Evolutionary conservation across 1,140 invertebrate species (phyloP).

Genomic region (Pseudomyrmex cubaensis): DNA sequence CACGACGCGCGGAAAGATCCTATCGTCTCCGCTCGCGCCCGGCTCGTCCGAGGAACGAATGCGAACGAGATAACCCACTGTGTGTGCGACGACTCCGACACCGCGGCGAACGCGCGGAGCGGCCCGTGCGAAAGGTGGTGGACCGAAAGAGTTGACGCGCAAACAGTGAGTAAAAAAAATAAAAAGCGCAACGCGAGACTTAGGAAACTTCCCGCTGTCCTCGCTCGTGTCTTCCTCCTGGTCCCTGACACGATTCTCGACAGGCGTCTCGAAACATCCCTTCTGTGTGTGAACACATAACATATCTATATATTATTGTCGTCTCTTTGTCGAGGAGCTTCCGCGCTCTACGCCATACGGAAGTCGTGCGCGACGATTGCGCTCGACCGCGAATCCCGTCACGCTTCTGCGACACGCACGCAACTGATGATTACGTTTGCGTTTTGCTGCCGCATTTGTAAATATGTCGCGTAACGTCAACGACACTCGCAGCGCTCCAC

Average conservation of each 20-base stretch:
- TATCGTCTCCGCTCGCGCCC: neutral
- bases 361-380: constrained; percentile 18
- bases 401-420: constrained; percentile 19
- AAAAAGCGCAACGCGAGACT: neutral
- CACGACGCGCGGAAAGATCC: neutral
- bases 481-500: too few relatives aligned
- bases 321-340: constrained; percentile 4
- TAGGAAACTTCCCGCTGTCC: neutral
- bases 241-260: constrained; percentile 67
- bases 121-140: neutral
- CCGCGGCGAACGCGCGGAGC: constrained; percentile 12
- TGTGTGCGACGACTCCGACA: neutral
- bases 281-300: neutral
- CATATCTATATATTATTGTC: constrained; percentile 5
- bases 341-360: constrained; percentile 22
- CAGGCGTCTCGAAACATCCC: constrained; percentile 5
- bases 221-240: neutral
- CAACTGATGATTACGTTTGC: neutral
- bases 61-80: constrained; percentile 5
- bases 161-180: constrained; percentile 64
- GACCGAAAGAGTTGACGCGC: constrained; percentile 37
- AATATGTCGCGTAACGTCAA: neutral
- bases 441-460: neutral
- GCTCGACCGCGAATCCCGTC: constrained; percentile 3
- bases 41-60: constrained; percentile 27